Percentiles rank a stretch among this genome's conserved stretches.
These are phyloP conservation scores for Chalcis sispes DNA, from an alignment of 2,888 invertebrate genomes.

Conservation along the genomic window DNA sequence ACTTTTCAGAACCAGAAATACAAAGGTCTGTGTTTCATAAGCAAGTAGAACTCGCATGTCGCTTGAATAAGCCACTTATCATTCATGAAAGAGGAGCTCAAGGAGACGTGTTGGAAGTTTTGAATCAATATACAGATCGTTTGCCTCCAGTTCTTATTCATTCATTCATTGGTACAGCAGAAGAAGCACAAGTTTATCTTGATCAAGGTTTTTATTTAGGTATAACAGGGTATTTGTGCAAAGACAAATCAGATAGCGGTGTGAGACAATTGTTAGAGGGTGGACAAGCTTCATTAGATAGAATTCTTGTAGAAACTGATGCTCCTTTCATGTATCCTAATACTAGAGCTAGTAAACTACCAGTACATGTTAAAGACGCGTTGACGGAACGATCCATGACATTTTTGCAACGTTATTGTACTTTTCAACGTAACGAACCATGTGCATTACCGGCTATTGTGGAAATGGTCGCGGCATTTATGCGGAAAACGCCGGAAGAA, in stretches of 20 bases:
- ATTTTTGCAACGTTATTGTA: constrained; percentile 92
- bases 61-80: constrained; percentile 90
- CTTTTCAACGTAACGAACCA: constrained; percentile 97
- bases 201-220: constrained; percentile 92
- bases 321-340: constrained; percentile 98
- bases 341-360: constrained; percentile 93
- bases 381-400: constrained; percentile 90
- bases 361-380: constrained; percentile 90
- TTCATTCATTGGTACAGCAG: constrained; percentile 92
- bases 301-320: constrained; percentile 93
- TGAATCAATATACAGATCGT: constrained; percentile 77
- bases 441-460: constrained; percentile 95
- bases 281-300: constrained; percentile 88
- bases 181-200: constrained; percentile 89
- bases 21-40: constrained; percentile 92
- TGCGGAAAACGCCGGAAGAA: constrained; percentile 90
- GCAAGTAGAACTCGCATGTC: constrained; percentile 91
- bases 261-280: constrained; percentile 89
- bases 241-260: constrained; percentile 95
- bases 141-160: constrained; percentile 92
- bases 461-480: constrained; percentile 95
- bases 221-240: constrained; percentile 89
- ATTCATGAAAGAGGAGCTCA: constrained; percentile 96
- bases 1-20: constrained; percentile 92
- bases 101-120: constrained; percentile 87